Base-by-base conservation (phyloP, 1,140 invertebrate species). In the Oryctes rhinoceros region DNA sequence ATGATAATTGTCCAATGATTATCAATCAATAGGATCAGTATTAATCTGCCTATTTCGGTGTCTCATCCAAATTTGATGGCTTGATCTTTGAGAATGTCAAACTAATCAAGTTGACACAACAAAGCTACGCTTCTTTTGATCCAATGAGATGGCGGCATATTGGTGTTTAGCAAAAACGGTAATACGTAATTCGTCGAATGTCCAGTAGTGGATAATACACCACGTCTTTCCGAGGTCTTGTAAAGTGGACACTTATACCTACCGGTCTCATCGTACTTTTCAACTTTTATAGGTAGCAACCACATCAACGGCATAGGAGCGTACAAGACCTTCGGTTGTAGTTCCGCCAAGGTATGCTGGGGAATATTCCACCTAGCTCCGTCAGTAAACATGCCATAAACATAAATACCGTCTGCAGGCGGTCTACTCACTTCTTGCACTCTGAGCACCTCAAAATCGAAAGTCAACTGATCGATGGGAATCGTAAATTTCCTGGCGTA, bases 151-250 rank as follows among this genome's bases (percentile, higher is more conserved):
- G 93, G 86, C 9, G 92, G 90, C 81, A 91, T 86, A 80, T 92
- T 86, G 0, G 95, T 95, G 18, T 94, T 92, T 24, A 97, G 87
- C 76, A 94, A 90, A 82, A 97, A 91, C 1, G 93, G 93, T 65
- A 97, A 87, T 0, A 98, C 94, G 88, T 95, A 98, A 89, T 98
- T 97, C 0, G 96, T 97, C 0, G 96, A 97, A 88, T 97, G 96
- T 0, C 96, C 96, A 0, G 96, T 97, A 0, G 96, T 97, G 67
- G 95, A 96, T 11, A 94, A 88, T 79, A 93, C 92, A 10, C 96
- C 96, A 84, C 93, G 92, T 80, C 96, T 90, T 81, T 94, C 96
- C 15, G 94, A 93, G 0, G 96, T 97, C 86, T 97, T 97, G 86
- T 97, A 98, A 1, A 97, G 88, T 5, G 96, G 96, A 87, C 94